Conservation (phyloP, 2,888 invertebrate species). For the Oxystoma pomonae region DNA sequence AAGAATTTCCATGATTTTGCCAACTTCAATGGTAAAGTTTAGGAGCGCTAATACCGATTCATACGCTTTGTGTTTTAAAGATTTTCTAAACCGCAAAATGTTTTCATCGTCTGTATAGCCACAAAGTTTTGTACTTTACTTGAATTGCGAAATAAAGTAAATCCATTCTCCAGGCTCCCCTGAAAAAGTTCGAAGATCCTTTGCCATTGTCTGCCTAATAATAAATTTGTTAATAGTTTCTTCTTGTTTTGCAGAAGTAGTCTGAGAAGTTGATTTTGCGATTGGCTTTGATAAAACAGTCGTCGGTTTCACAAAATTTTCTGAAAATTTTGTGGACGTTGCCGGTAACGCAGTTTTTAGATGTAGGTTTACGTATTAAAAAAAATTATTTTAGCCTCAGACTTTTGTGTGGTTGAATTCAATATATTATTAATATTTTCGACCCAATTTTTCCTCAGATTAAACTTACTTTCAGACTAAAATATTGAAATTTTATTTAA, state of each 20-base stretch:
- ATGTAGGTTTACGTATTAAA: no score
- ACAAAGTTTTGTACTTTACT: neutral
- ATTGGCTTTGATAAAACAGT: neutral
- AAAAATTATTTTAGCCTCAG: neutral
- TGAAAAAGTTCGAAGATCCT: no score
- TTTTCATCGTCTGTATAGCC: neutral
- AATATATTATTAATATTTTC: neutral
- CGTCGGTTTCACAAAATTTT: neutral
- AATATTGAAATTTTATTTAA: neutral
- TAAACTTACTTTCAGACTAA: neutral
- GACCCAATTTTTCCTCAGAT: neutral
- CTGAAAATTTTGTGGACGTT: neutral
- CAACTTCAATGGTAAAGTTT: neutral
- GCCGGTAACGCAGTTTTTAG: neutral
- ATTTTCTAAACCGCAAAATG: neutral
- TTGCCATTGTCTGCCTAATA: neutral
- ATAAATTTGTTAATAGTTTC: neutral
- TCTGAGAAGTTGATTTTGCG: neutral
- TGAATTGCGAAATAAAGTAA: neutral
- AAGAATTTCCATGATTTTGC: neutral
- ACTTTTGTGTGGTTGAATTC: neutral
- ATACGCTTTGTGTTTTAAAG: neutral
- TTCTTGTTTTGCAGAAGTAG: neutral
- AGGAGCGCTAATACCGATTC: neutral
- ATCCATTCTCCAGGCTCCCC: no score